These are phyloP conservation scores for Naja naja DNA, from an alignment of 2,113 vertebrate species.

Conservation along the genomic window DNA sequence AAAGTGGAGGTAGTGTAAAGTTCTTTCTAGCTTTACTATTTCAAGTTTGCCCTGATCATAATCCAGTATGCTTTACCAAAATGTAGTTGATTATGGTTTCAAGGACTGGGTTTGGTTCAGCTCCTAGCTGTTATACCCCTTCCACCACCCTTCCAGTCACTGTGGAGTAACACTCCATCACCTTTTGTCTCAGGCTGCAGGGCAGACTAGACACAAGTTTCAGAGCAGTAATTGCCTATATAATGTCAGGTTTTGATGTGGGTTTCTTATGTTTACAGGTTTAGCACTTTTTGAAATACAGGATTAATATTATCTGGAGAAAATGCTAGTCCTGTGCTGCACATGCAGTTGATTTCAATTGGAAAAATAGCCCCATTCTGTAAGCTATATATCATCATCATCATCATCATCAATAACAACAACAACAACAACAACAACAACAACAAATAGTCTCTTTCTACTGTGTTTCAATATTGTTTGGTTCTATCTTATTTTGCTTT, in stretches of 20 bases:
- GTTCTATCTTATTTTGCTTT: neutral
- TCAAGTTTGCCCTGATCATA: neutral
- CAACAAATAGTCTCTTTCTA: neutral
- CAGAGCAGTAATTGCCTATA: no score
- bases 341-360: neutral
- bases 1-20: neutral
- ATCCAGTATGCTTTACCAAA: no score
- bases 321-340: neutral
- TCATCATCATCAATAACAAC: no score
- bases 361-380: neutral
- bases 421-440: no score
- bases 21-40: neutral
- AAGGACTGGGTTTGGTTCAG: neutral
- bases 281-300: no score
- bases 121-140: neutral
- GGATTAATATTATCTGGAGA: neutral
- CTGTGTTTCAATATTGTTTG: neutral
- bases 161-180: no score
- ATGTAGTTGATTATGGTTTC: no score
- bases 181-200: no score
- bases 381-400: neutral
- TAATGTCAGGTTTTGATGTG: no score
- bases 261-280: no score
- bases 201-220: no score
- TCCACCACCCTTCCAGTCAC: no score